phyloP scores from a whole-genome alignment of 2,888 invertebrate genomes.

The Epinotia demarniana region DNA sequence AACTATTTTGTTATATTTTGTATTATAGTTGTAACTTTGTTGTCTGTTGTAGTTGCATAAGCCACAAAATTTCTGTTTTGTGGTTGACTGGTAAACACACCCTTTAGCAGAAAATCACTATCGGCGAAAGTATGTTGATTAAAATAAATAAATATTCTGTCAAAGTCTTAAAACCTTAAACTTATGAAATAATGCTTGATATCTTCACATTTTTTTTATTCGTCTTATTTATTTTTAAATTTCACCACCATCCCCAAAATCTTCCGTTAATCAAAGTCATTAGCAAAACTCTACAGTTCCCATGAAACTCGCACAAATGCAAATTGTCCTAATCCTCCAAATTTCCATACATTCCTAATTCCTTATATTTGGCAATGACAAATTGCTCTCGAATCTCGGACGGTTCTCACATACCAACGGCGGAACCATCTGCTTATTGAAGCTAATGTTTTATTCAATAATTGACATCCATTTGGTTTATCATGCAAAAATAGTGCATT shows the following conservation, averaged over 20 bases:
- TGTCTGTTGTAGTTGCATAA: too few species aligned
- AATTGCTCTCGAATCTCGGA: constrained; percentile 59
- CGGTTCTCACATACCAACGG: constrained; percentile 71
- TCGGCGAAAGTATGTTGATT: too few species aligned
- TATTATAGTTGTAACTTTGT: too few species aligned
- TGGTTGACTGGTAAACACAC: too few species aligned
- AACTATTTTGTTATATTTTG: too few species aligned
- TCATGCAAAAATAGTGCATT: constrained; percentile 77
- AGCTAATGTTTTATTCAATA: constrained; percentile 75
- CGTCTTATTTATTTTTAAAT: neutral
- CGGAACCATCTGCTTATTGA: constrained; percentile 67
- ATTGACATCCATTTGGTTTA: constrained; percentile 76
- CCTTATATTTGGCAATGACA: constrained; percentile 75
- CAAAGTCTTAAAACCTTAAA: too few species aligned
- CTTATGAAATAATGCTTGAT: too few species aligned
- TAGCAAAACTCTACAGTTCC: constrained; percentile 46
- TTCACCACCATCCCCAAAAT: neutral
- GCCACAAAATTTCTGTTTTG: too few species aligned
- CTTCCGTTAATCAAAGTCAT: constrained; percentile 31
- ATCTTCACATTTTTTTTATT: too few species aligned
- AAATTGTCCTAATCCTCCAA: constrained; percentile 62
- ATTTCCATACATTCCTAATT: constrained; percentile 63
- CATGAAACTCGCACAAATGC: constrained; percentile 56
- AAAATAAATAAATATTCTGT: too few species aligned
- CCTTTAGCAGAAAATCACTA: too few species aligned